Base-by-base conservation (phyloP, 1,140 invertebrate species). In the Megathymus violae region DNA sequence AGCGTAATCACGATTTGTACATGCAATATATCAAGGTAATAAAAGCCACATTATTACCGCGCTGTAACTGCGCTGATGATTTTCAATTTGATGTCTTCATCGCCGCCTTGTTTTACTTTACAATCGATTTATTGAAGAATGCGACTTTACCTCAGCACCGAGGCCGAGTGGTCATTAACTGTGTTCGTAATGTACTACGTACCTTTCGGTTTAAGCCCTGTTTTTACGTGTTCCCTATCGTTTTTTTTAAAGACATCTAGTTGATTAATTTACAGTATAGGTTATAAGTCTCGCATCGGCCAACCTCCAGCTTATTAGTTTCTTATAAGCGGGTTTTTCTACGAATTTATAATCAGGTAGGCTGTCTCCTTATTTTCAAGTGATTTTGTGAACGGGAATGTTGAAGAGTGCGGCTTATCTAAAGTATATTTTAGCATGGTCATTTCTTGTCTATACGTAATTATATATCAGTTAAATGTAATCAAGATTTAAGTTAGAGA, bases 21-120 rank as follows among this genome's bases (percentile, higher is more conserved):
- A 78, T 76, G 85, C 76, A 84, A 89, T 88, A 85, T 83, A 87
- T 89, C 87, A 88, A 81, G 71, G 78, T 76, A 82, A 85, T 88
- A 85, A 84, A 88, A 79, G 77, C 72, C 64, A 77, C 52, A 70
- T 85, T 87, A 86, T 85, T 82, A 80, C 68, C 22, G 68, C 64
- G 72, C 71, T 68, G 71, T 75, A 69, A 80, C 72, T 68, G 75
- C 52, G 62, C 62, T 78, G 86, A 80, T 85, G 81, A 77, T 88
- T 87, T 88, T 88, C 87, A 90, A 88, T 90, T 90, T 88, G 85
- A 85, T 84, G 77, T 83, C 72, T 85, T 79, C 78, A 82, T 83
- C 72, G 38, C 1, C n/a, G 67, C 52, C 76, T 64, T 81, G 67
- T 82, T 80, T 80, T 72, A 77, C 69, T 69, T 69, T 68, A 65